Conservation (phyloP, 2,113 vertebrate species). For the Neopipo cinnamomea region DNA sequence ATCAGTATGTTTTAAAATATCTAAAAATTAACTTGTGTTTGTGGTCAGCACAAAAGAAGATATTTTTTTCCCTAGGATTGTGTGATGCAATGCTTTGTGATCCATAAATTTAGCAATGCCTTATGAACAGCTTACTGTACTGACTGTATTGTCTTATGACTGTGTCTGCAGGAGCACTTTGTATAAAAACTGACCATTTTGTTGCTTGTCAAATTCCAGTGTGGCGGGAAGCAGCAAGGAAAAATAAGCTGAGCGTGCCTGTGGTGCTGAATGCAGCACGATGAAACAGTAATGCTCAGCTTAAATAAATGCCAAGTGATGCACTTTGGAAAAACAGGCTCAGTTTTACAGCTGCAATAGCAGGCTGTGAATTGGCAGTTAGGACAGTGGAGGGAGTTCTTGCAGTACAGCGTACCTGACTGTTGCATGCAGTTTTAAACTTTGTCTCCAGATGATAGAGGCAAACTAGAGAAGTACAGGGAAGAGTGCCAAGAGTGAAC, state of each 20-base stretch:
- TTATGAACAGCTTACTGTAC: neutral
- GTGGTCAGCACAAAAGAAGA: neutral
- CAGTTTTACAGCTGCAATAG: neutral
- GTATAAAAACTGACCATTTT: neutral
- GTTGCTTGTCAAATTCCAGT: neutral
- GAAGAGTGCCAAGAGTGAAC: neutral
- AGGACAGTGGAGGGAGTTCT: neutral
- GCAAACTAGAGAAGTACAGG: neutral
- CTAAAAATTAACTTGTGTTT: neutral
- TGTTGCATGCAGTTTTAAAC: neutral
- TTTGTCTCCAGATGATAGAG: neutral
- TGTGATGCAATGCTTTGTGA: neutral
- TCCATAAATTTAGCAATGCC: neutral
- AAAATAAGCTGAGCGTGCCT: neutral
- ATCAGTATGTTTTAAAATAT: neutral
- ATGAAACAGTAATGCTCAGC: neutral
- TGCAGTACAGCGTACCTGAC: neutral
- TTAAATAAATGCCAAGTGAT: neutral
- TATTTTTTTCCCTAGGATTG: neutral
- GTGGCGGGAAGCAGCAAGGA: neutral
- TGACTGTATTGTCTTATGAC: neutral
- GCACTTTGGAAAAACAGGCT: neutral
- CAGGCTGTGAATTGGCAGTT: neutral
- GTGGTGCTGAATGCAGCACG: neutral
- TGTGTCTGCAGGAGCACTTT: neutral